Evolutionary conservation across 2,888 invertebrate species (phyloP).

Genomic region (Pollenia griseotomentosa): DNA sequence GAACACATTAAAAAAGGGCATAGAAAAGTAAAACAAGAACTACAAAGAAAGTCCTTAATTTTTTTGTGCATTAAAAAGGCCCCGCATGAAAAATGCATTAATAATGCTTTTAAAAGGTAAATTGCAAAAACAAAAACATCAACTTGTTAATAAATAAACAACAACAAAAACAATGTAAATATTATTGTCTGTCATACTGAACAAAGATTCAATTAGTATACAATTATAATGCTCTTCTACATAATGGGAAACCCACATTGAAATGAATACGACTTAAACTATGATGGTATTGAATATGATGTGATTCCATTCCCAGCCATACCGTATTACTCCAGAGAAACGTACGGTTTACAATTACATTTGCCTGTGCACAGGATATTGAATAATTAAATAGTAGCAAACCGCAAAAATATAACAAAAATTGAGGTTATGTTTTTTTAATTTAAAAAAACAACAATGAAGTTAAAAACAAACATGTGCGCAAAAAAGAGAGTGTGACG

Average conservation of each 20-base stretch:
- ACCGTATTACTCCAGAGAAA: too few species aligned
- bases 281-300: neutral
- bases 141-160: conserved; percentile 12
- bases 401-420: conserved; percentile 63
- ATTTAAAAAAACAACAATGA: conserved; percentile 49
- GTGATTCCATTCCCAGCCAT: neutral
- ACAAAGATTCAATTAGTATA: conserved; percentile 67
- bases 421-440: conserved; percentile 52
- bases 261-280: conserved; percentile 28
- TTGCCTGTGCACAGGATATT: conserved; percentile 62
- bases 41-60: conserved; percentile 39
- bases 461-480: conserved; percentile 1
- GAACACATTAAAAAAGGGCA: neutral
- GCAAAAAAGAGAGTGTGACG: conserved; percentile 27
- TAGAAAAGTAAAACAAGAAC: conserved; percentile 19
- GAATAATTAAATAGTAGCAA: conserved; percentile 64
- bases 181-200: conserved; percentile 47
- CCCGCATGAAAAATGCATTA: conserved; percentile 57
- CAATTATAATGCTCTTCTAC: conserved; percentile 44
- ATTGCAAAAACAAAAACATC: conserved; percentile 41
- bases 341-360: conserved; percentile 5
- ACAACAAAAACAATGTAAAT: conserved; percentile 26
- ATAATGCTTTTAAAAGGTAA: conserved; percentile 55
- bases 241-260: conserved; percentile 46
- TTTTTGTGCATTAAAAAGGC: neutral